Evolutionary conservation across 2,113 vertebrate species (phyloP).

Genomic region (Podarcis cretensis): DNA sequence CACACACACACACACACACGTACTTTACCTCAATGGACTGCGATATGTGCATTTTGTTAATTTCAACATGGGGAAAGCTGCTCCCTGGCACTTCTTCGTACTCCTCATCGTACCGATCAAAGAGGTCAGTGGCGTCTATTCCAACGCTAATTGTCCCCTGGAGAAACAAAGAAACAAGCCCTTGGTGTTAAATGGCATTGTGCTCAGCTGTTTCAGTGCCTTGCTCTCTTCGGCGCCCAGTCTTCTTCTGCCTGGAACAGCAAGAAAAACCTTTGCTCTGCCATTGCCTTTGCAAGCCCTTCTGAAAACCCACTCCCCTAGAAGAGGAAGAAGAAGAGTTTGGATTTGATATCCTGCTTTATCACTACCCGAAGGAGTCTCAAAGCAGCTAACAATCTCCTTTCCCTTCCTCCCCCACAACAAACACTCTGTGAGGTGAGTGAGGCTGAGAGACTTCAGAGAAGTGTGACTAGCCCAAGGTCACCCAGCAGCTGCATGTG

Average conservation of each 20-base stretch:
- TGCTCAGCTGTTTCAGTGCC: too few species aligned
- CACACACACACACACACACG: neutral
- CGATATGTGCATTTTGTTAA: slow-evolving; percentile 99
- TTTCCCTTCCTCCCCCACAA: too few species aligned
- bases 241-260: too few species aligned
- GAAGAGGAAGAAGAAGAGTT: too few species aligned
- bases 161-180: neutral
- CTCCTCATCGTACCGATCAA: slow-evolving; percentile 95
- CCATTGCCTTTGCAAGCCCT: neutral
- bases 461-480: too few species aligned
- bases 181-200: neutral
- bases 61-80: slow-evolving; percentile 91
- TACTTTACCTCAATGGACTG: slow-evolving; percentile 95
- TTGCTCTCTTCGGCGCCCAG: neutral
- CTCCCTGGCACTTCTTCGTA: slow-evolving; percentile 87
- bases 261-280: too few species aligned
- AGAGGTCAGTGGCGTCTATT: slow-evolving; percentile 96
- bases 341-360: too few species aligned
- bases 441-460: too few species aligned
- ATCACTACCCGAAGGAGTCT: too few species aligned
- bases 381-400: too few species aligned
- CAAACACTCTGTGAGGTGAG: too few species aligned
- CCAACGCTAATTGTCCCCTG: slow-evolving; percentile 97
- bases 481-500: too few species aligned
- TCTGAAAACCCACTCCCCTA: neutral